Percentiles rank a stretch among this genome's conserved stretches.
Conservation (phyloP, 2,888 invertebrate genomes). For the Caenorhabditis macrosperma region DNA sequence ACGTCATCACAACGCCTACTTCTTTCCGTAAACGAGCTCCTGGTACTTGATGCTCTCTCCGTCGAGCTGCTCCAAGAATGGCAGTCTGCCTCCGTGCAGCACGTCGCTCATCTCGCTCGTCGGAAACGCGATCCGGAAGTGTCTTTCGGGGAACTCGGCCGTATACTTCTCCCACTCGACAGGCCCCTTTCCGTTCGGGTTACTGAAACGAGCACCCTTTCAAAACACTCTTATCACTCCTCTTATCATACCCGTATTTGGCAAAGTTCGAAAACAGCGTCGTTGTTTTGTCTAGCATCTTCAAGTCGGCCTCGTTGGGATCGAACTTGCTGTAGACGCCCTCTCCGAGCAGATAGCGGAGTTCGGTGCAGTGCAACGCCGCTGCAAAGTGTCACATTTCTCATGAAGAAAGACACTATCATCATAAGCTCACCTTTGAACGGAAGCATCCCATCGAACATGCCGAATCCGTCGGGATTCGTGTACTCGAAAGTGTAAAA, state of each 20-base stretch:
- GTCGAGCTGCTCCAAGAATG: constrained; percentile 27
- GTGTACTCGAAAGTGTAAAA: constrained; percentile 63
- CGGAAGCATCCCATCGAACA: constrained; percentile 61
- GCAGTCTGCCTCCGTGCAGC: constrained; percentile 23
- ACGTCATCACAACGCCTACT: not conserved
- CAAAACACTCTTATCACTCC: not conserved
- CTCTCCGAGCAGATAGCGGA: constrained; percentile 70
- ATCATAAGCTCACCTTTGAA: constrained; percentile 60
- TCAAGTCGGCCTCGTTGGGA: constrained; percentile 62
- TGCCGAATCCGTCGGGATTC: too few species aligned
- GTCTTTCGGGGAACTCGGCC: constrained; percentile 12
- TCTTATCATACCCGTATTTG: constrained; percentile 64
- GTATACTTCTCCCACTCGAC: constrained; percentile 36
- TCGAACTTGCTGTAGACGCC: constrained; percentile 66
- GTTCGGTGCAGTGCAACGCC: constrained; percentile 67
- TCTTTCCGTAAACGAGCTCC: constrained; percentile 38
- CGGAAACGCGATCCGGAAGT: constrained; percentile 37
- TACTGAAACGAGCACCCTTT: too few species aligned
- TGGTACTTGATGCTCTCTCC: constrained; percentile 28
- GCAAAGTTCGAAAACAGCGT: constrained; percentile 67
- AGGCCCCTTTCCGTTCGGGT: constrained; percentile 35
- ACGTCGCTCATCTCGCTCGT: constrained; percentile 39
- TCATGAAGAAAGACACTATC: too few species aligned
- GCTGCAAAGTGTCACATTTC: too few species aligned
- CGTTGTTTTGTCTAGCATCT: constrained; percentile 65